A percentile compares a stretch with the other conserved stretches of the same genome.
These are phyloP conservation scores for Coelinius sp. DNA, from an alignment of 2,888 invertebrate species.

Conservation along the genomic window DNA sequence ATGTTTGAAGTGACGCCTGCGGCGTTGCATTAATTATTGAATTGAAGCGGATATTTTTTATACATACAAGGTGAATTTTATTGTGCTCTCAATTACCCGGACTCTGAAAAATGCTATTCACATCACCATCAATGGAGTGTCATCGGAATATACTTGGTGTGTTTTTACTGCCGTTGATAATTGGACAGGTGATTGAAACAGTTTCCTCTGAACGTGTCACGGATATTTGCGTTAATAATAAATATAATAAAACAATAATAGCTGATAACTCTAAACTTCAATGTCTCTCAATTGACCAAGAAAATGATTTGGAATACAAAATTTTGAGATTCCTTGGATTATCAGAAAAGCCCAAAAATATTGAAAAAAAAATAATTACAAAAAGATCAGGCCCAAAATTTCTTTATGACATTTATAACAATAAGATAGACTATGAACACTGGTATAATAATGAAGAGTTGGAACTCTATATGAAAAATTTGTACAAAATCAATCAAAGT, in stretches of 20 bases:
- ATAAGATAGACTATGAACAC: conserved; percentile 75
- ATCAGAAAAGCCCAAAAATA: conserved; percentile 79
- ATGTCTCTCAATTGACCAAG: conserved; percentile 70
- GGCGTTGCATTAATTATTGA: too few relatives aligned
- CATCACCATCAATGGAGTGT: not conserved
- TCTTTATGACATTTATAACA: conserved; percentile 86
- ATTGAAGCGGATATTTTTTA: too few relatives aligned
- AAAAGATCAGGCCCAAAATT: conserved; percentile 85
- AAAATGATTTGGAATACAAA: conserved; percentile 85
- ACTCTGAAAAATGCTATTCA: not conserved
- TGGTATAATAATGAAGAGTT: conserved; percentile 66
- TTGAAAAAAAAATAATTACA: conserved; percentile 55
- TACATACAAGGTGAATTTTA: not conserved
- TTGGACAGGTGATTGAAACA: not conserved
- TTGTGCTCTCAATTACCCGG: not conserved
- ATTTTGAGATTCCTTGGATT: conserved; percentile 88
- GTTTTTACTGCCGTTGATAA: not conserved
- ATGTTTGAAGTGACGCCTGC: too few relatives aligned
- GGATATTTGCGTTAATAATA: conserved; percentile 56
- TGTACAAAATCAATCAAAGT: conserved; percentile 85
- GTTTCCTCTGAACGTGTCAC: conserved; percentile 36
- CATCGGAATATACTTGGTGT: not conserved
- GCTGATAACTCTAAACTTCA: too few relatives aligned
- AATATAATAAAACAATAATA: not conserved
- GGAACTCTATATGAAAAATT: conserved; percentile 82